Evolutionary conservation across 2,888 invertebrate genomes (phyloP), one percentile per base, ranked within the genome.

Genomic region (Pristionchus entomophagus): DNA sequence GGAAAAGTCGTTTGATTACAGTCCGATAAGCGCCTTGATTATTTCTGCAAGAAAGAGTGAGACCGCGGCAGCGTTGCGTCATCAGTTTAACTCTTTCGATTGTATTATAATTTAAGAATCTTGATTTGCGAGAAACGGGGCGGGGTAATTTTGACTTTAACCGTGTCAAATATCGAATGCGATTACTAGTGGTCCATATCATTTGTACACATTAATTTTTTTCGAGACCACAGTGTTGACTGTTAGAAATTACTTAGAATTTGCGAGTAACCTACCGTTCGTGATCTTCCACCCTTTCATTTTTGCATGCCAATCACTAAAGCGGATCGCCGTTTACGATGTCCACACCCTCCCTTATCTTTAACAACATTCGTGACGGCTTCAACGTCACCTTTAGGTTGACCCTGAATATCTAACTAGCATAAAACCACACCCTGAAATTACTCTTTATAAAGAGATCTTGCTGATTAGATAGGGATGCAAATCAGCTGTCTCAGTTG

Each of bases 281-380:
- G 32, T 26, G 62, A 56, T 26, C 56, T 56, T 56, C 4, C 26
- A 10, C 56, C 22, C n/a, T n/a, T 62, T 17, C 29, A 62, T 14
- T 62, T 62, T 62, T 62, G 62, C 62, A 62, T 62, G 62, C 32
- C 62, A 62, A 62, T 62, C 62, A 62, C 29, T 29, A 32, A 32
- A 32, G n/a, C 62, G 22, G n/a, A 22, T 26, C 26, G 26, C 14
- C 26, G 14, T 32, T 32, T 29, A 62, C 62, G 62, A 62, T 3
- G 62, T 62, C 62, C 62, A 29, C 62, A 62, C 62, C 62, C 62
- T 32, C 32, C 32, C 29, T 62, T 62, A 62, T 62, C 62, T 62
- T 17, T 32, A 10, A 32, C 62, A 29, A n/a, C n/a, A n/a, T n/a
- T n/a, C 10, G 29, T 22, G n/a, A 32, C 29, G 32, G 32, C 17